Conservation (phyloP, 2,797 vertebrate species). For the Labeo calbasu region DNA sequence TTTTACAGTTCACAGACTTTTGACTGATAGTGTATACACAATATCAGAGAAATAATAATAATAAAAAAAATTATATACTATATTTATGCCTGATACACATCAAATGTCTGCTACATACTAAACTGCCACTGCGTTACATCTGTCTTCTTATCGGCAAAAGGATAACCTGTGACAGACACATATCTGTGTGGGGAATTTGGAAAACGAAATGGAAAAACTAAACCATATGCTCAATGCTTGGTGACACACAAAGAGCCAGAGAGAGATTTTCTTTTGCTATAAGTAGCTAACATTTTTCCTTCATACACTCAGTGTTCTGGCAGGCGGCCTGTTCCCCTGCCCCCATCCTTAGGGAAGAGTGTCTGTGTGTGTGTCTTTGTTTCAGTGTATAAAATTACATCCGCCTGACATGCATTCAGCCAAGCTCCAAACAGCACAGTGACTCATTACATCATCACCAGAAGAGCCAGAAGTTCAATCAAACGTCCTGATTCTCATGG, state of each 20-base stretch:
- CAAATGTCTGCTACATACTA: not conserved
- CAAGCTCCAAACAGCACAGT: constrained; percentile 54
- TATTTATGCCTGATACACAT: not conserved
- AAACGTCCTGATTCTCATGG: constrained; percentile 49
- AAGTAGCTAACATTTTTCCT: constrained; percentile 49
- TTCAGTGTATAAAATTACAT: constrained; percentile 56
- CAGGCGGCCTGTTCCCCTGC: constrained; percentile 29
- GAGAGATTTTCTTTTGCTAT: constrained; percentile 28
- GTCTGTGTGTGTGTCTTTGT: constrained; percentile 45
- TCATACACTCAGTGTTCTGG: constrained; percentile 50
- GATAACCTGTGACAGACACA: not conserved
- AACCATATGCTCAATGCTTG: constrained; percentile 20
- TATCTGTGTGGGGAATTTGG: not conserved
- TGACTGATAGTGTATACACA: not conserved
- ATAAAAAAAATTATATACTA: not conserved
- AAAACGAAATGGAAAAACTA: constrained; percentile 2
- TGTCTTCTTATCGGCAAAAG: not conserved
- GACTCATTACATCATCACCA: constrained; percentile 58
- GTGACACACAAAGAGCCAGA: constrained; percentile 12
- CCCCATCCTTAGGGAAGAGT: constrained; percentile 44
- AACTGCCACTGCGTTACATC: not conserved
- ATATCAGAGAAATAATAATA: not conserved
- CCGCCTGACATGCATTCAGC: constrained; percentile 54
- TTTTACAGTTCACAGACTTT: no score
- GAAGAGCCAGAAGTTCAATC: constrained; percentile 54